Percentiles rank a stretch among this genome's conserved stretches.
phyloP scores from a whole-genome alignment of 1,140 invertebrate species.

The Venustaconcha ellipsiformis region DNA sequence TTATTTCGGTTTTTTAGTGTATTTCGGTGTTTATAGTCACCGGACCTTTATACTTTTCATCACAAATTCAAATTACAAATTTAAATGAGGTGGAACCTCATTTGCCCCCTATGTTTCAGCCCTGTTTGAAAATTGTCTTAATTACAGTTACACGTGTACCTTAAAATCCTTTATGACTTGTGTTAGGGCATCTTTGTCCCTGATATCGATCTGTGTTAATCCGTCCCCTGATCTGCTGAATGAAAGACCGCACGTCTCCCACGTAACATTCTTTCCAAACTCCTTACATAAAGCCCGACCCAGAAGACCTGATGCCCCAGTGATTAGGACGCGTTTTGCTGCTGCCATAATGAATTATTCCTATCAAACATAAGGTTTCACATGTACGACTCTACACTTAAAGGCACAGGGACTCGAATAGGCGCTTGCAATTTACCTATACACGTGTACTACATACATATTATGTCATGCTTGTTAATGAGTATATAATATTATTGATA shows the following conservation, averaged over 20 bases:
- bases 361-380: too few relatives aligned
- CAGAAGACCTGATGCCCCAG: slow-evolving; percentile 72
- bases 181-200: slow-evolving; percentile 57
- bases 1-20: too few relatives aligned
- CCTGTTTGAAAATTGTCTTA: neutral
- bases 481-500: too few relatives aligned
- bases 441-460: too few relatives aligned
- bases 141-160: slow-evolving; percentile 15
- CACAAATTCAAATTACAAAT: neutral
- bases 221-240: slow-evolving; percentile 60
- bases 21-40: too few relatives aligned
- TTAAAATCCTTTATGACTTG: slow-evolving; percentile 58
- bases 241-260: slow-evolving; percentile 68
- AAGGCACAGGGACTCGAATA: too few relatives aligned
- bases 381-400: too few relatives aligned
- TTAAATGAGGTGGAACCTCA: neutral
- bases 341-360: too few relatives aligned
- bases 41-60: neutral
- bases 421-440: too few relatives aligned
- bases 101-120: neutral
- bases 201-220: slow-evolving; percentile 68
- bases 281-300: slow-evolving; percentile 68
- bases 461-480: too few relatives aligned
- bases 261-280: slow-evolving; percentile 59
- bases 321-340: slow-evolving; percentile 64